Evolutionary conservation across 2,888 invertebrate species (phyloP), one percentile per base, ranked within the genome.

Genomic region (Chrysolina haemoptera): DNA sequence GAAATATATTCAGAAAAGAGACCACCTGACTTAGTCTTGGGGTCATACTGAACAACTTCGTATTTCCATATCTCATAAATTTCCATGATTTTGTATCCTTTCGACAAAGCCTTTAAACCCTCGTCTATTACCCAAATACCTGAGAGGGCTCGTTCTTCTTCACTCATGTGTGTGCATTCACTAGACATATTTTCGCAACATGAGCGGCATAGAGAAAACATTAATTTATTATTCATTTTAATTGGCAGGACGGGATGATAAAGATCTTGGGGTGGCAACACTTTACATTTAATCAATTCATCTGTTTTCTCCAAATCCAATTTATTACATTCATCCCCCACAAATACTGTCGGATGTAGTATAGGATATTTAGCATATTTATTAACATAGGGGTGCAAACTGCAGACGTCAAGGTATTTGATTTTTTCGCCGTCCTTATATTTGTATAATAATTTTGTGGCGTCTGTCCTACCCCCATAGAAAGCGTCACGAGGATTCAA

Each of bases 31-130:
- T 74, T 70, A 16, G 71, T 76, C 9, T 12, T 68, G n/a, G n/a
- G 66, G 67, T 81, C 70, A 40, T 82, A 83, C 16, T 77, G 71
- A 0, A 79, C 77, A 20, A 80, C 70, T 41, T 82, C 55, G 67
- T 85, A 87, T 65, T 84, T 80, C 83, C 85, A 86, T n/a, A 86
- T 82, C 75, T 85, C 85, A 53, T 78, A 78, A 12, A 84, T 80
- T 59, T 84, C 71, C 1, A 81, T 6, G n/a, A 85, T 74, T 50
- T 72, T 65, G 50, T 86, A 87, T 0, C 84, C 85, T 40, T 73
- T 69, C 64, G 79, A 48, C 0, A 83, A 35, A n/a, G 85, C 86
- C 72, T 78, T 80, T 53, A 74, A 35, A 0, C 87, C 43, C 74
- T 86, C 86, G 12, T 80, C 81, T 2, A 81, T 79, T 35, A 85